These are phyloP conservation scores for Brenthis ino DNA, from an alignment of 2,888 invertebrate species.

Conservation along the genomic window DNA sequence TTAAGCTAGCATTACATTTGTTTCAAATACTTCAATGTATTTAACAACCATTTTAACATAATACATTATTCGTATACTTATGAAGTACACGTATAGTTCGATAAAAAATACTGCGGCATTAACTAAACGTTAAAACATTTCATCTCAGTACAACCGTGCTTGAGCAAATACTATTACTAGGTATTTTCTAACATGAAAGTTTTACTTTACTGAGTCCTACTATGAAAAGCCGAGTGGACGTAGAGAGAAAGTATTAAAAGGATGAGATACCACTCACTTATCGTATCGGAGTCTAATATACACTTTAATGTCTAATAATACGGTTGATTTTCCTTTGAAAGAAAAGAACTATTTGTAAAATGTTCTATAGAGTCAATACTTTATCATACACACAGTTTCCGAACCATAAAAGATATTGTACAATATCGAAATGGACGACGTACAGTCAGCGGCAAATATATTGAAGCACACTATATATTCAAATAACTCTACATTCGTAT, in stretches of 20 bases:
- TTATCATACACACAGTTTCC: conserved; percentile 6
- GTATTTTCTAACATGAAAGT: conserved; percentile 13
- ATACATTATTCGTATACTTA: too few relatives aligned
- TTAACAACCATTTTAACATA: too few relatives aligned
- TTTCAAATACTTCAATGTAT: too few relatives aligned
- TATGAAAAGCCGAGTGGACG: conserved; percentile 23
- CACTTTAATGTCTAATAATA: not conserved
- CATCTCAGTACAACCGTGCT: not conserved
- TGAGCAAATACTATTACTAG: conserved; percentile 4
- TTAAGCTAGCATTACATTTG: too few relatives aligned
- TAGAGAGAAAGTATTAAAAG: conserved; percentile 18
- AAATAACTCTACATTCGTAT: too few relatives aligned
- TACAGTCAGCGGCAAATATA: too few relatives aligned
- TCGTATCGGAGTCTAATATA: not conserved
- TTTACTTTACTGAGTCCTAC: conserved; percentile 15
- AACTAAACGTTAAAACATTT: not conserved
- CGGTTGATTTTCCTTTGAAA: conserved; percentile 5
- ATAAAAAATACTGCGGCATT: too few relatives aligned
- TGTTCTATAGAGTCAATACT: conserved; percentile 9
- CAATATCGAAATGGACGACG: too few relatives aligned
- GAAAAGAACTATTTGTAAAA: not conserved
- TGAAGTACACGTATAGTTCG: too few relatives aligned
- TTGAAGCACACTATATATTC: too few relatives aligned
- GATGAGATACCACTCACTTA: conserved; percentile 14
- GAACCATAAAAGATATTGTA: conserved; percentile 7